Conservation (phyloP, 2,113 vertebrate species). For the Stigmatopora nigra region DNA sequence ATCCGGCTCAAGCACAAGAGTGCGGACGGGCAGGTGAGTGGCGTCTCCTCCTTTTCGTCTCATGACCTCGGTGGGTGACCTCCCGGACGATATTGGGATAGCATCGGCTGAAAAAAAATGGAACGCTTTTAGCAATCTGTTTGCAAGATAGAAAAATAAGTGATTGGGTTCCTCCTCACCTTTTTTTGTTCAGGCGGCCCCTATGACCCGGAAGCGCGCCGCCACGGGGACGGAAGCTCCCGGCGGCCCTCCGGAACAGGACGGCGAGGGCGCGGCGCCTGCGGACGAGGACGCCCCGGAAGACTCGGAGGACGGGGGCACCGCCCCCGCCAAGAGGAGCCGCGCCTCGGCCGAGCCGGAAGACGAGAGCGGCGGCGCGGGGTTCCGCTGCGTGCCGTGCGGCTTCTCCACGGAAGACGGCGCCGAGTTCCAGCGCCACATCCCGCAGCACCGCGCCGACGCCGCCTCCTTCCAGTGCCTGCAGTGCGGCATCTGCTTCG, state of each 20-base stretch:
- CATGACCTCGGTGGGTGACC: not conserved
- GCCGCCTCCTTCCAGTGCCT: conserved; percentile 82
- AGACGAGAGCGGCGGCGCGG: conserved; percentile 41
- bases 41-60: not conserved
- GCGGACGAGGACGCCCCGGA: conserved; percentile 58
- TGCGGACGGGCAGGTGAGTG: conserved; percentile 56
- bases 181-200: conserved; percentile 38
- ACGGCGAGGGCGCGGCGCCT: conserved; percentile 47
- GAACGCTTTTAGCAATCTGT: no score
- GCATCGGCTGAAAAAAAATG: no score
- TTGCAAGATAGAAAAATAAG: no score
- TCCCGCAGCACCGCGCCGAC: conserved; percentile 77
- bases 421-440: conserved; percentile 70
- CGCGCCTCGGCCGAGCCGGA: conserved; percentile 40
- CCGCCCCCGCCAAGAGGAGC: conserved; percentile 54
- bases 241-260: conserved; percentile 65
- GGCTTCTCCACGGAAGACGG: conserved; percentile 69
- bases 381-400: conserved; percentile 73
- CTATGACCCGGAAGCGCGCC: conserved; percentile 66
- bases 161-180: not conserved
- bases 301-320: conserved; percentile 51
- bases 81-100: no score
- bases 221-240: conserved; percentile 53
- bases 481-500: conserved; percentile 86
- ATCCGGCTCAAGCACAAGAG: conserved; percentile 79